Conservation (phyloP, 2,797 vertebrate genomes). For the Ctenopoma multispine region DNA sequence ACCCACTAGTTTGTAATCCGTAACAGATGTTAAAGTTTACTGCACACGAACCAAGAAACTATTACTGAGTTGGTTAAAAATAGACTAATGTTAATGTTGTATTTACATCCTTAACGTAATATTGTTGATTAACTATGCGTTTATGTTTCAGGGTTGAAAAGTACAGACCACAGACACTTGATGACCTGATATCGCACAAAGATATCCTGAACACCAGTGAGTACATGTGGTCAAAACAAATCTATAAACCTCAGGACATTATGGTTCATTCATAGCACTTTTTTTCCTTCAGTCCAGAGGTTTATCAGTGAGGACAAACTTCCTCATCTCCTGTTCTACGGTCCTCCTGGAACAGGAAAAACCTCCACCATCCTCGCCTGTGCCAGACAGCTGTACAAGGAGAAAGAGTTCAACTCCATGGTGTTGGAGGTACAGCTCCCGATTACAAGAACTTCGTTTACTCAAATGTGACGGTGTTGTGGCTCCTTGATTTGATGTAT, state of each 20-base stretch:
- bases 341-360: constrained; percentile 96
- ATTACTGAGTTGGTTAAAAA: not conserved
- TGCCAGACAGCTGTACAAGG: constrained; percentile 92
- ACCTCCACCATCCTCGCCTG: constrained; percentile 97
- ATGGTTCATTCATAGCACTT: not conserved
- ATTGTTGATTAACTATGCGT: not conserved
- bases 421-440: constrained; percentile 89
- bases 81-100: too few species aligned
- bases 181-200: constrained; percentile 94
- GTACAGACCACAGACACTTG: constrained; percentile 93
- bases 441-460: not conserved
- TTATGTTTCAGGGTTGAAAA: constrained; percentile 92
- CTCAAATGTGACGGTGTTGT: accelerated
- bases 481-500: not conserved
- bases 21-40: accelerated
- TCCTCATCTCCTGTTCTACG: constrained; percentile 95
- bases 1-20: accelerated
- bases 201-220: constrained; percentile 96
- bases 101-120: too few species aligned
- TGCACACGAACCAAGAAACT: accelerated
- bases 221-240: constrained; percentile 49
- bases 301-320: constrained; percentile 95
- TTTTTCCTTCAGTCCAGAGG: constrained; percentile 86
- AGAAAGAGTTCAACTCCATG: constrained; percentile 95
- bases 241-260: not conserved